A percentile compares a stretch with the other conserved stretches of the same genome.
Evolutionary conservation across 2,113 vertebrate genomes (phyloP).

Genomic region (Dicentrarchus labrax): DNA sequence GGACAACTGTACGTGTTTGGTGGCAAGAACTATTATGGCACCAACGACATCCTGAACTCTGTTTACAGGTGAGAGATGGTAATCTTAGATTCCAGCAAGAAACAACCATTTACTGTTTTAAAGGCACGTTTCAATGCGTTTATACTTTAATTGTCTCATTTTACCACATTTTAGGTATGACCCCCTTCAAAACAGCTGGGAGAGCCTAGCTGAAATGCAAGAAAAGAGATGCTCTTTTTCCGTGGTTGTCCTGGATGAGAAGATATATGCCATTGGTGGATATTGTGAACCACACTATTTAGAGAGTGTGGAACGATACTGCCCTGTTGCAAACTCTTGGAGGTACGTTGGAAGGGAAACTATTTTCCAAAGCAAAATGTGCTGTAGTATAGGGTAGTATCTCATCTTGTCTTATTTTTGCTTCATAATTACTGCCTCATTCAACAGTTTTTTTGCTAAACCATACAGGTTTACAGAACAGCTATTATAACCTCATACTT

Average conservation of each 20-base stretch:
- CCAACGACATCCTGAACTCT: conserved; percentile 84
- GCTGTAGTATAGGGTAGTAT: conserved; percentile 15
- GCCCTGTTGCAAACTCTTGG: conserved; percentile 78
- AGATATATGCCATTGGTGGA: conserved; percentile 80
- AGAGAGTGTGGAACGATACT: conserved; percentile 81
- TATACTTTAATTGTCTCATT: background rate
- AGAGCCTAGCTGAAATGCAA: conserved; percentile 76
- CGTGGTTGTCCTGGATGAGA: conserved; percentile 68
- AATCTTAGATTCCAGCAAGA: background rate
- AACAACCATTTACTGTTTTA: background rate
- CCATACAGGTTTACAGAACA: too few relatives aligned
- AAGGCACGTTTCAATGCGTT: background rate
- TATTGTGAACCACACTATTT: conserved; percentile 56
- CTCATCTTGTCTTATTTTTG: too few relatives aligned
- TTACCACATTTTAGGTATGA: conserved; percentile 72
- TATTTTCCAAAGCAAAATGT: background rate
- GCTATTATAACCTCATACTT: background rate
- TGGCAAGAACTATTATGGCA: conserved; percentile 90
- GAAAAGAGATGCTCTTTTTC: conserved; percentile 76
- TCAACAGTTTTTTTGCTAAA: too few relatives aligned
- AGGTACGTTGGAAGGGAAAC: conserved; percentile 61
- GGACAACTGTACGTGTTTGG: conserved; percentile 89
- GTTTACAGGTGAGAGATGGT: conserved; percentile 85
- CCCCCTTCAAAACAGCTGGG: conserved; percentile 76
- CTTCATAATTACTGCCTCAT: too few relatives aligned